Evolutionary conservation across 92 coral and sea anemone species (phyloP).

Genomic region (Epizoanthus illoricatus): DNA sequence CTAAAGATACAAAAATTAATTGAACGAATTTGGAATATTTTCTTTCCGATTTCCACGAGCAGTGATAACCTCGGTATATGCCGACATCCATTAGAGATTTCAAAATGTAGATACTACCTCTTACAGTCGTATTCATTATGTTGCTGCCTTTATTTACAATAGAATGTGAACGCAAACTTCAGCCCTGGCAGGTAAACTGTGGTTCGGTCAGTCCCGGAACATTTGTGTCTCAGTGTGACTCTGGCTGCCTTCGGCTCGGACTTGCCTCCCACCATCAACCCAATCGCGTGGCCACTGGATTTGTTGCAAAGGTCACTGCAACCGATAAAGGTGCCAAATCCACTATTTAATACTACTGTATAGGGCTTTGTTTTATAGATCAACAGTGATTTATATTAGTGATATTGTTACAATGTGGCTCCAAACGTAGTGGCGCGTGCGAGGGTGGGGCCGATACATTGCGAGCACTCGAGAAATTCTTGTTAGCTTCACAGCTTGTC

Average conservation of each 20-base stretch:
- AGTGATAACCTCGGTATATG: too few relatives aligned
- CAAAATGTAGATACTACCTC: too few relatives aligned
- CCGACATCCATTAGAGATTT: too few relatives aligned
- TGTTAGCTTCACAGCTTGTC: too few relatives aligned
- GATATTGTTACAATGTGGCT: background rate
- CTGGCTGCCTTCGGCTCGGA: constrained; percentile 66
- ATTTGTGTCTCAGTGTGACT: constrained; percentile 74
- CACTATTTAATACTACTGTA: background rate
- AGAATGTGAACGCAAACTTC: constrained; percentile 71
- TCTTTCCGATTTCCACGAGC: too few relatives aligned
- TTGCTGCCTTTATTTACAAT: background rate
- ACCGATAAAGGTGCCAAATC: constrained; percentile 58
- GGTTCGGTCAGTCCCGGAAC: constrained; percentile 70
- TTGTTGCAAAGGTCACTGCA: constrained; percentile 53
- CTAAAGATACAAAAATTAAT: too few relatives aligned
- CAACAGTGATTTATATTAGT: background rate
- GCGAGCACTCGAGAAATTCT: too few relatives aligned
- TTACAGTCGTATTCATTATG: too few relatives aligned
- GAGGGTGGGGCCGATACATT: too few relatives aligned
- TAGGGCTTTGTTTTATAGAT: background rate
- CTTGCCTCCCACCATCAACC: constrained; percentile 34
- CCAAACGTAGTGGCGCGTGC: too few relatives aligned
- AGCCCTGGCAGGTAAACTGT: constrained; percentile 63
- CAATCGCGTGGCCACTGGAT: constrained; percentile 56
- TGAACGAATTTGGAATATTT: too few relatives aligned